Conservation (phyloP, 2,888 invertebrate species). For the Villa cingulata region DNA sequence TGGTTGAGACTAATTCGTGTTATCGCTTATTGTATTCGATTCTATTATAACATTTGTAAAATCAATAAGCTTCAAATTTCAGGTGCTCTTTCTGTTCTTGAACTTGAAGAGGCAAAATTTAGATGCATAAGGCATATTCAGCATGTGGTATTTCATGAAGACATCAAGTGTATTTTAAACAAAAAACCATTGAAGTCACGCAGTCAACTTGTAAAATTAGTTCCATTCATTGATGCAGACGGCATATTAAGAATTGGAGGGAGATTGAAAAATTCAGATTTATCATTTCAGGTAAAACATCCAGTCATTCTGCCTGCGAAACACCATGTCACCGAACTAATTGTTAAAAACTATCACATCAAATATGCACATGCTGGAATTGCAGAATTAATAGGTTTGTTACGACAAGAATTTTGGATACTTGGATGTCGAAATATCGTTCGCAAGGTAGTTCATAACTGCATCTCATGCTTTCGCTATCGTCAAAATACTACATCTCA, state of each 20-base stretch:
- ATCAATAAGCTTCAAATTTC: no score
- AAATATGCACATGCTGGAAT: constrained; percentile 3
- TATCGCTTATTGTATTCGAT: not conserved
- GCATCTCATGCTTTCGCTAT: not conserved
- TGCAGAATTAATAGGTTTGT: not conserved
- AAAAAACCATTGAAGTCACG: not conserved
- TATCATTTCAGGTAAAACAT: not conserved
- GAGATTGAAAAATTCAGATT: not conserved
- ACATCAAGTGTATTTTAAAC: not conserved
- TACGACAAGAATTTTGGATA: constrained; percentile 6
- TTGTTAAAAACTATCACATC: constrained; percentile 1
- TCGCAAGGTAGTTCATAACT: constrained; percentile 1
- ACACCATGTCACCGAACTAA: not conserved
- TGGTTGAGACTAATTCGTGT: not conserved
- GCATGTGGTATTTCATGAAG: not conserved
- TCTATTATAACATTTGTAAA: not conserved
- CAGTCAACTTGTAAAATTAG: constrained; percentile 1
- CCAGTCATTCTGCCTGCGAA: constrained; percentile 1
- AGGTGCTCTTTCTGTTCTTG: not conserved
- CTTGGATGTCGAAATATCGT: constrained; percentile 2
- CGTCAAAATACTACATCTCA: not conserved
- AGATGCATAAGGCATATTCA: not conserved
- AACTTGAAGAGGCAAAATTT: not conserved
- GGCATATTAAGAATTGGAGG: constrained; percentile 4
- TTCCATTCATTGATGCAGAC: no score